A percentile compares a stretch with the other conserved stretches of the same genome.
These are phyloP conservation scores for Nemurella pictetii DNA, from an alignment of 2,888 invertebrate species.

Conservation along the genomic window DNA sequence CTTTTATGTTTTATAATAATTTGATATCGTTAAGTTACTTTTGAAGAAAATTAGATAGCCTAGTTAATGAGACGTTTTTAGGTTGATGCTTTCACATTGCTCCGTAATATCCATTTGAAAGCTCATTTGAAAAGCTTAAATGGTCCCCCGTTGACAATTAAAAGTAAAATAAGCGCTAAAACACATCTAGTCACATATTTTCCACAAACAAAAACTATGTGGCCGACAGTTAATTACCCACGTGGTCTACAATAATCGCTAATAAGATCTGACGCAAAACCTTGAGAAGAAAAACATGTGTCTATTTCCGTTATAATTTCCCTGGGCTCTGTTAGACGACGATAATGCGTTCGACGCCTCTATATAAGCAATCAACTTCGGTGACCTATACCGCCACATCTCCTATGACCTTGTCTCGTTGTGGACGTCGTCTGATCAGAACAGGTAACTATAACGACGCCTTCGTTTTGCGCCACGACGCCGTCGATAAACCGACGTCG, in stretches of 20 bases:
- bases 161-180: not conserved
- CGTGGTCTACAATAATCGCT: not conserved
- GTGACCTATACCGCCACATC: not conserved
- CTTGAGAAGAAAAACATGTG: not conserved
- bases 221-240: not conserved
- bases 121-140: not conserved
- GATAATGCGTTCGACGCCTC: not conserved
- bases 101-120: not conserved
- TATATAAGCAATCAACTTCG: not conserved
- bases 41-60: not conserved
- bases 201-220: not conserved
- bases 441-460: not conserved
- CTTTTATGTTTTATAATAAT: not conserved
- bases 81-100: not conserved
- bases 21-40: not conserved
- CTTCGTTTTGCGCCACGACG: constrained; percentile 28
- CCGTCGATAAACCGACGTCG: constrained; percentile 29
- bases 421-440: constrained; percentile 19
- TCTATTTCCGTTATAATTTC: not conserved
- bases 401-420: constrained; percentile 24
- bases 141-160: not conserved
- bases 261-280: not conserved
- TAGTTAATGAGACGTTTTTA: not conserved
- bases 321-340: not conserved
- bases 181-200: not conserved